Percentiles rank a stretch among this genome's conserved stretches.
phyloP scores from a whole-genome alignment of 1,140 invertebrate species.

The Artemia franciscana region DNA sequence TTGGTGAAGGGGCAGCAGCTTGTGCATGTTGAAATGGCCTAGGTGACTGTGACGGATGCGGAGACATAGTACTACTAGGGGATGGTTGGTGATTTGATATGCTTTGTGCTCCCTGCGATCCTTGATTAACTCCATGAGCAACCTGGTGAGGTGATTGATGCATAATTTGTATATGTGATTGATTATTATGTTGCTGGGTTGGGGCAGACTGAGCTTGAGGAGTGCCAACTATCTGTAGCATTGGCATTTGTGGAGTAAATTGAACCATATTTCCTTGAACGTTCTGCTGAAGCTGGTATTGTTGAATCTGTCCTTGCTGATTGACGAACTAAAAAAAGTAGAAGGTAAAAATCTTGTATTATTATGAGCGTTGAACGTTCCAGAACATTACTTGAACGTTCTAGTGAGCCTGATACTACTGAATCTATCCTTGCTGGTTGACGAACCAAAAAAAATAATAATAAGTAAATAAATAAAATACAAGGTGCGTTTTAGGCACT shows the following conservation, averaged over 20 bases:
- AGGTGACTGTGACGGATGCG: not conserved
- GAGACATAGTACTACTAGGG: not conserved
- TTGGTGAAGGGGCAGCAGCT: not conserved
- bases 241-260: not conserved
- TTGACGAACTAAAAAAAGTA: not conserved
- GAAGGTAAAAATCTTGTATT: too few relatives aligned
- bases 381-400: too few relatives aligned
- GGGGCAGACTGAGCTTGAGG: slow-evolving; percentile 14
- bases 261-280: not conserved
- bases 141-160: not conserved
- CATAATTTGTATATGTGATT: slow-evolving; percentile 11
- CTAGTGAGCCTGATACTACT: too few relatives aligned
- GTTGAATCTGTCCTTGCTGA: not conserved
- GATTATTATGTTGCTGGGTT: slow-evolving; percentile 13
- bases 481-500: too few relatives aligned
- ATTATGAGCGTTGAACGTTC: too few relatives aligned
- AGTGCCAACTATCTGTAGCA: slow-evolving; percentile 24
- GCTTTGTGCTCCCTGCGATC: not conserved
- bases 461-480: too few relatives aligned
- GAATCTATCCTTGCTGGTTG: too few relatives aligned
- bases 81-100: not conserved
- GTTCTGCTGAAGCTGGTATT: not conserved
- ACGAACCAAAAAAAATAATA: too few relatives aligned
- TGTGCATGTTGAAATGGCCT: not conserved
- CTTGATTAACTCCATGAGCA: not conserved